phyloP scores from a whole-genome alignment of 2,888 invertebrate species.

The Lamproptera curius region DNA sequence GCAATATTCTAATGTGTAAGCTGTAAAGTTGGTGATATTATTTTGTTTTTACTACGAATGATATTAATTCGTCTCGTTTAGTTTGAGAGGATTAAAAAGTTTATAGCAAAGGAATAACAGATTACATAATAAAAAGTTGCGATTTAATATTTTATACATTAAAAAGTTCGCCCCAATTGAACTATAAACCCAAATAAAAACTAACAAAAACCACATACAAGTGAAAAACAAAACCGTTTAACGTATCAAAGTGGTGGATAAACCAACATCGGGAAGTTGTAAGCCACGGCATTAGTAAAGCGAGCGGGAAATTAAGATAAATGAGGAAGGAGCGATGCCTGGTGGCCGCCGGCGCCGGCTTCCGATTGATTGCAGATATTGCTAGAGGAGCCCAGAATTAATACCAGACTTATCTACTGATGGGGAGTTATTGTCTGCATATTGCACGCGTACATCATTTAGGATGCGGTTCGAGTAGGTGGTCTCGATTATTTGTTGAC shows the following conservation, averaged over 20 bases:
- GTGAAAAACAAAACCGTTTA: neutral
- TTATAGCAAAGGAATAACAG: too few species aligned
- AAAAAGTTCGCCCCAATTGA: too few species aligned
- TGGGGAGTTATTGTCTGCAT: neutral
- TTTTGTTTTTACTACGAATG: too few species aligned
- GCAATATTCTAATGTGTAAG: too few species aligned
- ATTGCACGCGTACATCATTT: neutral
- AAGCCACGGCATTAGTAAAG: neutral
- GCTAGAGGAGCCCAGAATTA: neutral
- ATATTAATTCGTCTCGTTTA: too few species aligned
- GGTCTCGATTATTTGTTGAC: neutral
- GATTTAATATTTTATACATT: too few species aligned
- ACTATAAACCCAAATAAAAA: too few species aligned
- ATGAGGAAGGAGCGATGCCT: neutral
- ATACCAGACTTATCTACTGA: neutral
- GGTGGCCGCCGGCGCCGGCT: neutral
- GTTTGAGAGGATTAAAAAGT: too few species aligned
- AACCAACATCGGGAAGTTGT: neutral
- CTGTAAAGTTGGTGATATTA: too few species aligned
- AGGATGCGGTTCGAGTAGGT: neutral
- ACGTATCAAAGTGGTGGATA: neutral
- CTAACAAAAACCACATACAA: too few species aligned
- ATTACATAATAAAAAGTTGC: too few species aligned
- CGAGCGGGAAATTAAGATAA: slow-evolving; percentile 3
- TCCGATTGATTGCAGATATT: neutral